Base-by-base conservation (phyloP, 2,797 vertebrate species). In the Mus caroli region DNA sequence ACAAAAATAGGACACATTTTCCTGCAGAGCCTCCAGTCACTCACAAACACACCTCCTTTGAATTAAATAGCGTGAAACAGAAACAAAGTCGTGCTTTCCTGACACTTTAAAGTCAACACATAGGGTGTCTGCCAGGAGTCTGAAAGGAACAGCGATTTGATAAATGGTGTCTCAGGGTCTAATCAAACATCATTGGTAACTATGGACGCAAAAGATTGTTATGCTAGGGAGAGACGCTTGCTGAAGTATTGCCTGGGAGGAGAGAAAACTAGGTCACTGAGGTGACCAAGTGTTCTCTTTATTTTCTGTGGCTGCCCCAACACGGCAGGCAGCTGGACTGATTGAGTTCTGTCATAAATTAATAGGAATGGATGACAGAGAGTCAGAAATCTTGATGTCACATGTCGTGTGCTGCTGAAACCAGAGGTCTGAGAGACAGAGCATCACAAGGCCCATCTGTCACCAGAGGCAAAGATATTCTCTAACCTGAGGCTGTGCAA, bases 371-470 rank as follows among this genome's bases (percentile, higher is more conserved):
- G 96, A 97, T 97, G 93, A 96, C 71, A 91, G 77, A 93, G 93
- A 73, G 90, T 31, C 85, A 54, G 91, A 17, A 3, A 52, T n/a
- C 3, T 6, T 10, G 10, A 43, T 54, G 92, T 96, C 96, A 31
- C 91, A 50, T 96, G 97, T 85, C 88, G 73, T 1, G 62, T 54
- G 31, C 73, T 4, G 20, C 92, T 40, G 88, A 58, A 96, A 89
- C 97, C 92, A 91, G 95, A 92, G 97, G 93, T 90, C 97, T 95
- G 96, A 89, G 92, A 94, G 95, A 46, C 91, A 90, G 80, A 91
- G 83, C 80, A 92, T 90, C 86, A 89, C 24, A 78, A 85, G 62
- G 26, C 97, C 83, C 97, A 97, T 97, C 97, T 98, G 97, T 96
- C 97, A 96, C 96, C 85, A 0, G 2, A 94, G 86, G 95, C 95